Percentiles rank a stretch among this genome's conserved stretches.
phyloP scores from a whole-genome alignment of 2,797 vertebrate species.

The Lepus townsendii region DNA sequence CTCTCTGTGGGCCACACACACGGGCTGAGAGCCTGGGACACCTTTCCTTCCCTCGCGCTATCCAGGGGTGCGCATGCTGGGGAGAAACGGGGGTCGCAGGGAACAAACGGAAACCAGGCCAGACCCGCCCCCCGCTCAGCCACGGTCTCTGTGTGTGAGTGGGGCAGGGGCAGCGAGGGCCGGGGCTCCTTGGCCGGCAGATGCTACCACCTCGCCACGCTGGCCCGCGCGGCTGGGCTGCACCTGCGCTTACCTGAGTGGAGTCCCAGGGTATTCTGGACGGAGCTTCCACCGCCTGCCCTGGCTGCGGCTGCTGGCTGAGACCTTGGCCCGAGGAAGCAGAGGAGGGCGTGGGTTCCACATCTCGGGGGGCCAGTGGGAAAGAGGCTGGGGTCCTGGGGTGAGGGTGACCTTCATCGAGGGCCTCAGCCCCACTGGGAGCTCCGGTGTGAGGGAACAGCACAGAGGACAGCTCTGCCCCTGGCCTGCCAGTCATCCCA shows the following conservation, averaged over 20 bases:
- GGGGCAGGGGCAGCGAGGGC: no score
- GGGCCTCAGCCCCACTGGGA: slow-evolving; percentile 57
- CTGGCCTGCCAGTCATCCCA: slow-evolving; percentile 3
- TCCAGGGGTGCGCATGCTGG: no score
- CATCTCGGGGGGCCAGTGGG: slow-evolving; percentile 72
- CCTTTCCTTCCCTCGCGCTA: neutral
- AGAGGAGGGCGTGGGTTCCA: slow-evolving; percentile 83
- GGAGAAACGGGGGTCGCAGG: no score
- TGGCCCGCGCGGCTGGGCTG: neutral
- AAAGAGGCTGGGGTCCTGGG: slow-evolving; percentile 82
- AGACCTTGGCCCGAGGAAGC: slow-evolving; percentile 72
- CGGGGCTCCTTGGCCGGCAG: no score
- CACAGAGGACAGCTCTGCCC: neutral
- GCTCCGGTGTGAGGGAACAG: slow-evolving; percentile 65
- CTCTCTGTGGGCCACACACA: neutral
- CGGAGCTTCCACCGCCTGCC: slow-evolving; percentile 68
- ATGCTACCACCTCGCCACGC: no score
- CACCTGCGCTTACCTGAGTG: slow-evolving; percentile 89
- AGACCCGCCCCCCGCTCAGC: no score
- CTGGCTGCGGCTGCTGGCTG: slow-evolving; percentile 80
- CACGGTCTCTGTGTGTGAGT: no score
- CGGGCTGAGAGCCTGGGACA: neutral
- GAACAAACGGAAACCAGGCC: no score
- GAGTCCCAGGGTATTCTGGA: slow-evolving; percentile 89
- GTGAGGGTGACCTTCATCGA: slow-evolving; percentile 62